Evolutionary conservation across 1,140 invertebrate species (phyloP).

Genomic region (Drosophila cardini): DNA sequence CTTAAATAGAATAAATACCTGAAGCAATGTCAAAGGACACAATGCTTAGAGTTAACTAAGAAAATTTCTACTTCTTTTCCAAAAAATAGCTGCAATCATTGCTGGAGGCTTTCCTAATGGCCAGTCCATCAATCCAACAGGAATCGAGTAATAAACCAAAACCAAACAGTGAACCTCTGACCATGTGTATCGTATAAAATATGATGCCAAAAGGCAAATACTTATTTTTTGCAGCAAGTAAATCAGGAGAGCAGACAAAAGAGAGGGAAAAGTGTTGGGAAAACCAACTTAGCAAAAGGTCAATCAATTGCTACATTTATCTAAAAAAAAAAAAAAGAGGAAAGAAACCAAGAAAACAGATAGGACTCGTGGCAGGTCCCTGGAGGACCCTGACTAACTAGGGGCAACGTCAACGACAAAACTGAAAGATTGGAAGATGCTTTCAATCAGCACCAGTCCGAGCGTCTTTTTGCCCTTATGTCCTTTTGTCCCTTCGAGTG

Average conservation of each 20-base stretch:
- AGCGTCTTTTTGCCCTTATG: background rate
- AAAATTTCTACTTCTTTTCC: background rate
- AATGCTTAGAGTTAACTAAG: background rate
- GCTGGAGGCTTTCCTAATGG: constrained; percentile 21
- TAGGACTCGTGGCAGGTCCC: constrained; percentile 13
- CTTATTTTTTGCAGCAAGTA: constrained; percentile 20
- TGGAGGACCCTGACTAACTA: constrained; percentile 7
- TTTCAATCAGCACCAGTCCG: constrained; percentile 57
- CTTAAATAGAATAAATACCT: background rate
- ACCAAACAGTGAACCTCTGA: constrained; percentile 13
- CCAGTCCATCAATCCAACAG: constrained; percentile 43
- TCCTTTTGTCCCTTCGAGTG: constrained; percentile 9
- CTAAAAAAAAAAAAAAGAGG: constrained; percentile 13
- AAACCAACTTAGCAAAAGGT: constrained; percentile 27
- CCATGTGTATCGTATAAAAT: constrained; percentile 39
- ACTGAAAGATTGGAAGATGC: constrained; percentile 44
- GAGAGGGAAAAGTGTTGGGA: background rate
- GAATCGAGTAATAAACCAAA: constrained; percentile 20
- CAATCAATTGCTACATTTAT: constrained; percentile 50
- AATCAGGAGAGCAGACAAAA: background rate
- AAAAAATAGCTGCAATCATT: constrained; percentile 6
- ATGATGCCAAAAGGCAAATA: constrained; percentile 39
- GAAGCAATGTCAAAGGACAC: background rate
- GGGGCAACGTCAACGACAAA: constrained; percentile 23
- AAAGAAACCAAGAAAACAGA: background rate